A percentile compares a stretch with the other conserved stretches of the same genome.
Conservation (phyloP, 2,888 invertebrate species). For the Aproaerema taeniolella region DNA sequence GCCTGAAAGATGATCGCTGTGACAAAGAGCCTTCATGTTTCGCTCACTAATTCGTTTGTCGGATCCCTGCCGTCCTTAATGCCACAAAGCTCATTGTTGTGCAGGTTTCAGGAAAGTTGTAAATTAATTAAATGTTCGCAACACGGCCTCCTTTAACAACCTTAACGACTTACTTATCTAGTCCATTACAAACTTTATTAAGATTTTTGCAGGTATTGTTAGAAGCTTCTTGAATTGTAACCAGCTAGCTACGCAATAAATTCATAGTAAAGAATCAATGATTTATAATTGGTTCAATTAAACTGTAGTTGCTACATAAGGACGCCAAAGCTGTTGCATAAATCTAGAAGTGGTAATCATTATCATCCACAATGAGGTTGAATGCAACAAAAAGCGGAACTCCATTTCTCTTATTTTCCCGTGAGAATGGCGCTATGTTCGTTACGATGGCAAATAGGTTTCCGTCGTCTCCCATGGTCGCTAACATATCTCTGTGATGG, state of each 20-base stretch:
- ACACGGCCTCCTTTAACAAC: slow-evolving; percentile 35
- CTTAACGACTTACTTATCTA: slow-evolving; percentile 52
- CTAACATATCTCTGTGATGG: not conserved
- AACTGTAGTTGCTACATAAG: no score
- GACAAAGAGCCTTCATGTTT: slow-evolving; percentile 27
- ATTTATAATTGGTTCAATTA: no score
- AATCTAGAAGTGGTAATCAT: no score
- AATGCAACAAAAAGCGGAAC: slow-evolving; percentile 20
- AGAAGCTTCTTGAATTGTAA: no score
- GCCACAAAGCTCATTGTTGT: slow-evolving; percentile 41
- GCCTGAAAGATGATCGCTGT: slow-evolving; percentile 10
- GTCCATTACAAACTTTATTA: slow-evolving; percentile 24
- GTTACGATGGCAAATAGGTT: slow-evolving; percentile 35
- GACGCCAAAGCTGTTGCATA: no score
- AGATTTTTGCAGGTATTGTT: no score
- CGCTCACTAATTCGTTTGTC: slow-evolving; percentile 36
- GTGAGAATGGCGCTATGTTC: slow-evolving; percentile 33
- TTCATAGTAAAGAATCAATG: no score
- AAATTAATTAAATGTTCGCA: slow-evolving; percentile 58
- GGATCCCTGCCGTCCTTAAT: slow-evolving; percentile 34
- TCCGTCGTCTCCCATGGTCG: slow-evolving; percentile 20
- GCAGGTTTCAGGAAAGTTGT: slow-evolving; percentile 44
- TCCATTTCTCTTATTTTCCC: slow-evolving; percentile 26
- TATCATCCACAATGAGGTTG: slow-evolving; percentile 11
- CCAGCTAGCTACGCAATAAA: no score